These are phyloP conservation scores for Drepana falcataria DNA, from an alignment of 2,888 invertebrate species.

Conservation along the genomic window DNA sequence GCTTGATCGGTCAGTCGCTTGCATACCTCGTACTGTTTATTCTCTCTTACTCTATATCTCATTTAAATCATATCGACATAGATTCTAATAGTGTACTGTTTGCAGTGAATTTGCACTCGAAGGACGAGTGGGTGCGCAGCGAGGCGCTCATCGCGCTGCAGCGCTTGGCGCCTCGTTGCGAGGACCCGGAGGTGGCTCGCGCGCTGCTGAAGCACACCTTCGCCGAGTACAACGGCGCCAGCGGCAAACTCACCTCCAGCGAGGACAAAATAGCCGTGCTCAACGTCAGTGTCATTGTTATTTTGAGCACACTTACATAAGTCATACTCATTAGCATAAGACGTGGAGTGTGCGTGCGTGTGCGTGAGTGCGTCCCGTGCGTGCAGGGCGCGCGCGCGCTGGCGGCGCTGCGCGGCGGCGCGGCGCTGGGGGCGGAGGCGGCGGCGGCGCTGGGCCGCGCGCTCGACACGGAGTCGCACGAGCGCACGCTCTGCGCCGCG, in stretches of 20 bases:
- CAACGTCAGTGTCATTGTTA: slow-evolving; percentile 66
- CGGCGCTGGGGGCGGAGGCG: slow-evolving; percentile 59
- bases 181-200: slow-evolving; percentile 81
- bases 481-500: slow-evolving; percentile 90
- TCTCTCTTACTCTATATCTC: background rate
- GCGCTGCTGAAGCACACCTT: slow-evolving; percentile 85
- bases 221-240: slow-evolving; percentile 90
- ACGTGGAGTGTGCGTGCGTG: slow-evolving; percentile 1
- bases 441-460: slow-evolving; percentile 78
- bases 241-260: slow-evolving; percentile 93
- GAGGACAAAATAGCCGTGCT: slow-evolving; percentile 93
- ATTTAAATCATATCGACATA: background rate
- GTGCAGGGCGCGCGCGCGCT: background rate
- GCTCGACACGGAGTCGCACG: slow-evolving; percentile 93
- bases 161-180: slow-evolving; percentile 85
- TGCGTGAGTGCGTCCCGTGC: slow-evolving; percentile 38
- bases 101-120: slow-evolving; percentile 89
- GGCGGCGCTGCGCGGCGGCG: background rate
- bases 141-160: slow-evolving; percentile 87
- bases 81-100: too few relatives aligned
- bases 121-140: slow-evolving; percentile 86
- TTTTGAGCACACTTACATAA: background rate
- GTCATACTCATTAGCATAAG: background rate
- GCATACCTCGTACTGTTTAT: too few relatives aligned
- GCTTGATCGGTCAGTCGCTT: slow-evolving; percentile 81